phyloP scores from a whole-genome alignment of 1,140 invertebrate species.

The Drosophila varians region DNA sequence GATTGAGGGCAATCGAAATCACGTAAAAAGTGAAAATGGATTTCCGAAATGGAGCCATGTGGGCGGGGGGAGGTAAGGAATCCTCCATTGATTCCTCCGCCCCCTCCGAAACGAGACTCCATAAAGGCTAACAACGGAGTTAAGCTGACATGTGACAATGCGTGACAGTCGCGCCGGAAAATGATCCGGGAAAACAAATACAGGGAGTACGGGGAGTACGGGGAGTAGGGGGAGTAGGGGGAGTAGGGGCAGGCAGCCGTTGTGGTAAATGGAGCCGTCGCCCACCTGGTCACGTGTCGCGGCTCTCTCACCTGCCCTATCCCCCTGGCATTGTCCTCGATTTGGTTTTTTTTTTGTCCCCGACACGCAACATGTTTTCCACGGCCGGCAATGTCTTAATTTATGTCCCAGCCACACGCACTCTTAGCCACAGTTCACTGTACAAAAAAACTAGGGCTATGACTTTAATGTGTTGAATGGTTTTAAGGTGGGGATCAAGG shows the following conservation, averaged over 20 bases:
- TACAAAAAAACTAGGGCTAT: not conserved
- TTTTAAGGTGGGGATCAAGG: no score
- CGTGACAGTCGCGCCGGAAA: constrained; percentile 49
- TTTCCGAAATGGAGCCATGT: constrained; percentile 13
- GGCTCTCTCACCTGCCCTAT: not conserved
- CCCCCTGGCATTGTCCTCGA: constrained; percentile 3
- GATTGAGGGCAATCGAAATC: constrained; percentile 28
- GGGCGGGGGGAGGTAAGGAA: no score
- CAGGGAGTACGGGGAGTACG: not conserved
- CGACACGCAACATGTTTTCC: constrained; percentile 51
- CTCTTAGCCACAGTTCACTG: not conserved
- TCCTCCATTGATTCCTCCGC: no score
- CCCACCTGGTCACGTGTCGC: constrained; percentile 59
- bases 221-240: not conserved
- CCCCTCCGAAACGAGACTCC: not conserved
- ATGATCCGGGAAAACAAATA: not conserved
- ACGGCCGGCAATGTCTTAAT: constrained; percentile 47
- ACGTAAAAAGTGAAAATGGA: constrained; percentile 35
- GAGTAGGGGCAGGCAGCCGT: no score
- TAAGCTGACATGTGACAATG: constrained; percentile 52
- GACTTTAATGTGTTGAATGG: no score
- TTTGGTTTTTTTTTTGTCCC: constrained; percentile 11
- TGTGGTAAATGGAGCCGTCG: constrained; percentile 8
- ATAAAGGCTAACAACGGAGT: constrained; percentile 18
- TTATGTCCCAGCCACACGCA: constrained; percentile 66